Base-by-base conservation (phyloP, 1,140 invertebrate species). In the Pseudomyrmex pallidus region DNA sequence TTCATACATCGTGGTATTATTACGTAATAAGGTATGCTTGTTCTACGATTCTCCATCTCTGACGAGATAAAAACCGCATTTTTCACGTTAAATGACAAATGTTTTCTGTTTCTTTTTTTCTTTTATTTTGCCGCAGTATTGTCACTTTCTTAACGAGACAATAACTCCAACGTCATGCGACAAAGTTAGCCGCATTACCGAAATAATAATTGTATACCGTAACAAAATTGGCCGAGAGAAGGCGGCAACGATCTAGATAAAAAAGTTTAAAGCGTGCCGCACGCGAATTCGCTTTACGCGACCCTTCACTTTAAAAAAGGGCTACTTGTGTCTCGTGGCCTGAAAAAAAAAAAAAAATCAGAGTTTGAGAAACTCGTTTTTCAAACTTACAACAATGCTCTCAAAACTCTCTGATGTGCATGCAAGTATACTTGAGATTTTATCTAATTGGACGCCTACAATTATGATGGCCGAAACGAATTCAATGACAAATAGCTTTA, bases 221-320 rank as follows among this genome's bases (percentile, higher is more conserved):
- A 46, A 68, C 44, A 10, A 54, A 10, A 54, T 15, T 10, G 57
- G 25, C 25, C 25, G 35, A 80, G 54, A 48, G 59, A 48, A 7
- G 4, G 35, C 35, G 35, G 44, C 12, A 59, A 72, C n/a, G 76
- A 61, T 80, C 76, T 50, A 70, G 76, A 80, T 80, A 70, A 25
- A 70, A 2, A 17, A 70, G 22, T 2, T 70, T 8, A 59, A 35
- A 70, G 22, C 4, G 25, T 48, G 52, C 15, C 15, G 46, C 76
- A 80, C 56, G 76, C 76, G 44, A 80, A 17, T 72, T 72, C 8
- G 57, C 1, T 80, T 72, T 35, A 46, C 7, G 54, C 22, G 13
- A 48, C 25, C 7, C 59, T 66, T 17, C 17, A 13, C 17, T 48
- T 25, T 20, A 59, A 9, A 52, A 67, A 52, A 20, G 46, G 17